phyloP scores from a whole-genome alignment of 2,888 invertebrate genomes.

The Tetranychus piercei region DNA sequence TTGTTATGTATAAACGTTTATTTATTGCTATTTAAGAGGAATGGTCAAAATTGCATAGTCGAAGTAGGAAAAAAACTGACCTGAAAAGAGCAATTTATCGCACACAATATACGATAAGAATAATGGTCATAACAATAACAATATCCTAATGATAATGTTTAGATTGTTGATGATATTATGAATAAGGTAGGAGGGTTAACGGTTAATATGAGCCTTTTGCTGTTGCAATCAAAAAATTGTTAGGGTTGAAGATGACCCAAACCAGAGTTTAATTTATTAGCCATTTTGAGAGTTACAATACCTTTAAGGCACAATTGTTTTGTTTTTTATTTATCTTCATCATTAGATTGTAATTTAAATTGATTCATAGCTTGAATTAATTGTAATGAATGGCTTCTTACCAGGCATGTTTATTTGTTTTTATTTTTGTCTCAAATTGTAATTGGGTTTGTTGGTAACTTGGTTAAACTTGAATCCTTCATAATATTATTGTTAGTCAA shows the following conservation, averaged over 20 bases:
- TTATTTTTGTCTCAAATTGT: not conserved
- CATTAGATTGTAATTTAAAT: not conserved
- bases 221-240: not conserved
- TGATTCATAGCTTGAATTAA: not conserved
- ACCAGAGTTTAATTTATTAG: not conserved
- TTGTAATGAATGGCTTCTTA: not conserved
- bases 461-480: no score
- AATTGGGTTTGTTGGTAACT: no score
- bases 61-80: no score
- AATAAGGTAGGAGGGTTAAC: not conserved
- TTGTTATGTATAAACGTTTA: no score
- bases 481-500: no score
- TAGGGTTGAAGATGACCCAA: not conserved
- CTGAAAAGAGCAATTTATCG: no score
- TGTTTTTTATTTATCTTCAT: not conserved
- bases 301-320: not conserved
- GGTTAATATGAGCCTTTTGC: not conserved
- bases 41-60: no score
- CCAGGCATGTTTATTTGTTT: not conserved
- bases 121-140: no score
- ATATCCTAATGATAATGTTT: no score
- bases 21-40: no score
- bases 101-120: no score
- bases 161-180: not conserved
- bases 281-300: not conserved